Evolutionary conservation across 2,797 vertebrate species (phyloP).

Genomic region (Leptodactylus fallax): DNA sequence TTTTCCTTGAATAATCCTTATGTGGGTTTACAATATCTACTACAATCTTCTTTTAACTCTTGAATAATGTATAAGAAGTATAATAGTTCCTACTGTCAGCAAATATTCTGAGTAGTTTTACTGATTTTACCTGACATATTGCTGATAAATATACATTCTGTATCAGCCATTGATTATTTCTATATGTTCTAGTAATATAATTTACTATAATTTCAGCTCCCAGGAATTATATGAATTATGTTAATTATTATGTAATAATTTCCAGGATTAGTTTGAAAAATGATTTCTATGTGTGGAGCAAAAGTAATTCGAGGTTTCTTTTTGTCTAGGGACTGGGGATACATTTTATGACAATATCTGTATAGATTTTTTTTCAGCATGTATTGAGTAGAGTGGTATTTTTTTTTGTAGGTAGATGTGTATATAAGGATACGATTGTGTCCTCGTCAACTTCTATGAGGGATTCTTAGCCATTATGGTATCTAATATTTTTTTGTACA

Average conservation of each 20-base stretch:
- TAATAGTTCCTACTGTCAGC: conserved; percentile 48
- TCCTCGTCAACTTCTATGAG: too few species aligned
- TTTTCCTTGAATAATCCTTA: too few species aligned
- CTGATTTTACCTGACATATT: conserved; percentile 15
- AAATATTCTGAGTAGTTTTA: conserved; percentile 40
- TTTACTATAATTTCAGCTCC: conserved; percentile 17
- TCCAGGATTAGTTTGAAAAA: not conserved
- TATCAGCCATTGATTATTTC: conserved; percentile 47
- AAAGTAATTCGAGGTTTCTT: conserved; percentile 12
- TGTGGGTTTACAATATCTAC: too few species aligned
- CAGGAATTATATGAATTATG: conserved; percentile 4
- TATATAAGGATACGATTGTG: not conserved
- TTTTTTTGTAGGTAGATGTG: not conserved
- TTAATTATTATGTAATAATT: conserved; percentile 1
- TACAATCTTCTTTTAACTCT: not conserved
- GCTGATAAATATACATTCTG: conserved; percentile 31
- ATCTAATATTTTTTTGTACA: too few species aligned
- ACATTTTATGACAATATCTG: not conserved
- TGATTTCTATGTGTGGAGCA: not conserved
- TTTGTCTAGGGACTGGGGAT: not conserved
- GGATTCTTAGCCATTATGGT: too few species aligned
- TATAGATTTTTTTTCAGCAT: too few species aligned
- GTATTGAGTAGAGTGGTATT: too few species aligned
- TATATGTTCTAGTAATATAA: conserved; percentile 49
- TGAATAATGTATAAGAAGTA: conserved; percentile 40